Evolutionary conservation across 2,113 vertebrate species (phyloP), one percentile per base, ranked within the genome.

Genomic region (Pangasianodon gigas): DNA sequence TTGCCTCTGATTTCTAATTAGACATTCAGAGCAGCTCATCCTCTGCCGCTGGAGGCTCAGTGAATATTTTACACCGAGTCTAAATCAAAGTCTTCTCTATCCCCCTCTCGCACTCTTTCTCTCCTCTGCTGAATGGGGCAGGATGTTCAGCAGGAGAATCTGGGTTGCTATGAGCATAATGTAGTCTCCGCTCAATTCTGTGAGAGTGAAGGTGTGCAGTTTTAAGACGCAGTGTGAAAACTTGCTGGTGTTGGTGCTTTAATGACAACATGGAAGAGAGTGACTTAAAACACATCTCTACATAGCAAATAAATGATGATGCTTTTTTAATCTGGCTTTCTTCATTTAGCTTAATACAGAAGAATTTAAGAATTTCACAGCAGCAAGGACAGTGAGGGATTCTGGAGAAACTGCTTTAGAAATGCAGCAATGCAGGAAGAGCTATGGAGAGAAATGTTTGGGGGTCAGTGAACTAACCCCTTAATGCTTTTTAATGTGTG

Each of bases 51-150:
- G 89, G 87, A 92, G 90, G 90, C 91, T 89, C 79, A 29, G 86
- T 89, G 92, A 93, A 92, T 92, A 92, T 93, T 92, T 93, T 92
- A 91, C 87, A 89, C 89, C 52, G 87, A 92, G 91, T 89, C 91
- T 90, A 93, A 93, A 93, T 93, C 92, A 93, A 92, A 92, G 90
- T 92, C 81, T 71, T 88, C 82, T 91, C 89, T 90, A 87, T 90
- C 85, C 46, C 51, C 13, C 44, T 80, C 84, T 89, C 84, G 41
- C 79, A 32, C 89, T 69, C 58, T 82, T 85, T 89, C 44, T 80
- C 62, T 58, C 88, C 32, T 24, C 90, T 86, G 54, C 86, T 88
- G 89, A 91, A 90, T 92, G 80, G 92, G 87, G 80, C 92, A 91
- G 90, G 89, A 87, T 90, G 90, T 89, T 91, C 82, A 79, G 82